These are phyloP conservation scores for Pangasius djambal DNA, from an alignment of 2,797 vertebrate genomes.

Conservation along the genomic window DNA sequence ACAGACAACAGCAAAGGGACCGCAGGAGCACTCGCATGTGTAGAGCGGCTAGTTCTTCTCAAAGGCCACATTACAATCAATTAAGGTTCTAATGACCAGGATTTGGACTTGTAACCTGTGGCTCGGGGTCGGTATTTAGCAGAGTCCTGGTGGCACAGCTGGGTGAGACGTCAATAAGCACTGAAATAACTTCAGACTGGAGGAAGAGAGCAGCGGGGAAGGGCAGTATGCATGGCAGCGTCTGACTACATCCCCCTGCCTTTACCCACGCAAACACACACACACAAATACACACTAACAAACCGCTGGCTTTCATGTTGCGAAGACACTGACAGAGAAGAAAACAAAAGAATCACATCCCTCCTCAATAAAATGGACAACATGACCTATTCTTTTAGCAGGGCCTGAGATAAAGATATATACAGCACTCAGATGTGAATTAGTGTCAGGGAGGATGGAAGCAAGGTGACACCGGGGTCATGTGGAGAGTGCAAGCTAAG, in stretches of 20 bases:
- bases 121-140: slow-evolving; percentile 72
- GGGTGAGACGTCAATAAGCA: slow-evolving; percentile 77
- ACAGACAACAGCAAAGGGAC: slow-evolving; percentile 74
- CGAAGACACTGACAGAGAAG: slow-evolving; percentile 42
- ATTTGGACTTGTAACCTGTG: slow-evolving; percentile 75
- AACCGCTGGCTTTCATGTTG: slow-evolving; percentile 30
- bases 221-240: slow-evolving; percentile 62
- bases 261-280: slow-evolving; percentile 17
- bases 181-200: slow-evolving; percentile 75
- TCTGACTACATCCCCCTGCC: slow-evolving; percentile 58
- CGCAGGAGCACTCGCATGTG: slow-evolving; percentile 70
- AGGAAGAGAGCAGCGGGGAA: slow-evolving; percentile 71
- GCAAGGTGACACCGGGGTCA: slow-evolving; percentile 60
- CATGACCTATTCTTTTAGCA: slow-evolving; percentile 40
- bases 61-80: slow-evolving; percentile 81
- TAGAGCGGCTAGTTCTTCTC: slow-evolving; percentile 71
- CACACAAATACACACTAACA: slow-evolving; percentile 22
- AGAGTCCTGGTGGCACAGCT: slow-evolving; percentile 69
- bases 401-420: slow-evolving; percentile 28
- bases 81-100: slow-evolving; percentile 81
- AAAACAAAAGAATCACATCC: slow-evolving; percentile 51
- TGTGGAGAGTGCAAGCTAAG: slow-evolving; percentile 65
- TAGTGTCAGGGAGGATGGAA: slow-evolving; percentile 16
- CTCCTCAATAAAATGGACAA: slow-evolving; percentile 40
- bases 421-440: slow-evolving; percentile 26